Conservation (phyloP, 2,888 invertebrate species). For the Tanytarsus gracilentus region DNA sequence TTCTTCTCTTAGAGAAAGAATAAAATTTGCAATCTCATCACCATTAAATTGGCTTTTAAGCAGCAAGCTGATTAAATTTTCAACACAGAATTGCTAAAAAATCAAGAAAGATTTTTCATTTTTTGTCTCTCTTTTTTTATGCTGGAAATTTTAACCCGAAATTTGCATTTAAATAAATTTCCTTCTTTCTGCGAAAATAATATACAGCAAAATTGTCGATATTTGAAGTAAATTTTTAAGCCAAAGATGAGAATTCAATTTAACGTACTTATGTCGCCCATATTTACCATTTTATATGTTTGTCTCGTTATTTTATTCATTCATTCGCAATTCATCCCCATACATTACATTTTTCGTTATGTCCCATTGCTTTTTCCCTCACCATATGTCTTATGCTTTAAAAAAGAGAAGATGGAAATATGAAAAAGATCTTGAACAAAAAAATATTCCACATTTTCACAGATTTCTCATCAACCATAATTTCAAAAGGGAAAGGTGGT, state of each 20-base stretch:
- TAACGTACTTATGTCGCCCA: no score
- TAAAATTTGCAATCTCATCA: neutral
- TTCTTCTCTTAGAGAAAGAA: neutral
- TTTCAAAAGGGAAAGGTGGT: slow-evolving; percentile 19
- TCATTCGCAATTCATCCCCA: no score
- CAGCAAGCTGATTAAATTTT: neutral
- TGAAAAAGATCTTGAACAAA: neutral
- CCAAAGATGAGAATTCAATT: slow-evolving; percentile 23
- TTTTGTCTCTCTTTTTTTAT: no score
- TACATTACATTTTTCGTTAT: neutral
- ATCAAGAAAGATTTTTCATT: neutral
- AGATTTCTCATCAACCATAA: slow-evolving; percentile 25
- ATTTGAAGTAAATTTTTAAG: no score
- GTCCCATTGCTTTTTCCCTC: neutral
- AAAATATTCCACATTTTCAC: slow-evolving; percentile 1
- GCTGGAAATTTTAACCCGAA: neutral
- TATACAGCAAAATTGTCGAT: neutral
- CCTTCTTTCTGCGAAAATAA: neutral
- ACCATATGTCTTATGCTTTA: neutral
- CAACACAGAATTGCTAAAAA: neutral
- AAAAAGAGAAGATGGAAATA: neutral
- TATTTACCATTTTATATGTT: no score
- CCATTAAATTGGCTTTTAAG: slow-evolving; percentile 8
- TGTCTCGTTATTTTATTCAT: no score
- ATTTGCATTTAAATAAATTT: neutral